phyloP scores from a whole-genome alignment of 2,113 vertebrate species.

The Helogale parvula region DNA sequence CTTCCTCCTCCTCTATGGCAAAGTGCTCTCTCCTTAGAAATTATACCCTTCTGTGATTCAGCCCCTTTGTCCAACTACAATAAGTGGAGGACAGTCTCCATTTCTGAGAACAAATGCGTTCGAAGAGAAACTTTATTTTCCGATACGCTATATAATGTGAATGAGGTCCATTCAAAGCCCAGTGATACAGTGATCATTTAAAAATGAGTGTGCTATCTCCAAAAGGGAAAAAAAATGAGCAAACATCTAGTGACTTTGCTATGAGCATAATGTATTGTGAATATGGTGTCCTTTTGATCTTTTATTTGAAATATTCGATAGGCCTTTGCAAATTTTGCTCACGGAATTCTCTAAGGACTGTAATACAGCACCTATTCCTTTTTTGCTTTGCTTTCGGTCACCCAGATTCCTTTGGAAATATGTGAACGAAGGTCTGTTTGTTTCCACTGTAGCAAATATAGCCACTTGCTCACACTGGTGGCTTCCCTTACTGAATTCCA shows the following conservation, averaged over 20 bases:
- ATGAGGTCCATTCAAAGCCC: slow-evolving; percentile 13
- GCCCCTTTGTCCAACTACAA: slow-evolving; percentile 79
- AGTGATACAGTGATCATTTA: slow-evolving; percentile 48
- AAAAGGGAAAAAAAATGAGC: not conserved
- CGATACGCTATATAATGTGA: not conserved
- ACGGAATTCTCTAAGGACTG: not conserved
- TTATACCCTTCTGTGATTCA: slow-evolving; percentile 66
- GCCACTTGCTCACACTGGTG: slow-evolving; percentile 1
- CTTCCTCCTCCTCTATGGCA: slow-evolving; percentile 68
- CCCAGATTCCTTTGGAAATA: slow-evolving; percentile 46
- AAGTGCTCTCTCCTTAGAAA: slow-evolving; percentile 77
- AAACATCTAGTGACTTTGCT: not conserved
- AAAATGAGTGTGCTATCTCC: slow-evolving; percentile 64
- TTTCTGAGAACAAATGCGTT: slow-evolving; percentile 73
- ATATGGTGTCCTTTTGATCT: not conserved
- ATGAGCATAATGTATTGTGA: not conserved
- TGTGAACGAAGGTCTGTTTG: slow-evolving; percentile 15
- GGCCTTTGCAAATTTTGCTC: not conserved
- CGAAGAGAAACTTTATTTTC: slow-evolving; percentile 69
- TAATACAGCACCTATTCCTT: not conserved
- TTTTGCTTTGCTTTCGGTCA: not conserved
- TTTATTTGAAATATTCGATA: slow-evolving; percentile 14
- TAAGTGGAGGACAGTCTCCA: slow-evolving; percentile 77
- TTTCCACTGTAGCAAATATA: slow-evolving; percentile 57
- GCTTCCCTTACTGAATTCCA: slow-evolving; percentile 51